Percentiles rank a stretch among this genome's conserved stretches.
These are phyloP conservation scores for Poecilia gillii DNA, from an alignment of 2,797 vertebrate species.

Conservation along the genomic window DNA sequence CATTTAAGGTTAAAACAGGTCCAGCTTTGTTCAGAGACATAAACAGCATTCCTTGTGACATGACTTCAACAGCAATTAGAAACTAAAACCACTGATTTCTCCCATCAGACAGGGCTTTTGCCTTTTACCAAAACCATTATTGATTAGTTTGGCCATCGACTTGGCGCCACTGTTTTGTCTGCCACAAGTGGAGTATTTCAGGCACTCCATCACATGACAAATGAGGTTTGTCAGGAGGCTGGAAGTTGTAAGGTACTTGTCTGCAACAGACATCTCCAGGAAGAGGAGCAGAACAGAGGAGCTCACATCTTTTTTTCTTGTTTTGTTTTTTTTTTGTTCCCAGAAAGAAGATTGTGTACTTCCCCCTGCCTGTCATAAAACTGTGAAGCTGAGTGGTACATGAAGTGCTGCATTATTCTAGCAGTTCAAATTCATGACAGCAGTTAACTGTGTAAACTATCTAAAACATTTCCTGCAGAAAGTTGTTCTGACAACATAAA, in stretches of 20 bases:
- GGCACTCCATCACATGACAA: conserved; percentile 63
- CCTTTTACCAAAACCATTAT: conserved; percentile 76
- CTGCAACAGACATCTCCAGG: conserved; percentile 65
- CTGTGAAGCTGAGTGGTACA: conserved; percentile 1
- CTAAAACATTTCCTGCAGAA: not conserved
- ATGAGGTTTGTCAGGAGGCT: conserved; percentile 75
- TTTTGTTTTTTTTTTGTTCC: conserved; percentile 52
- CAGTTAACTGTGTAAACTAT: not conserved
- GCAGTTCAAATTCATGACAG: not conserved
- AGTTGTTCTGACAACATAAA: not conserved
- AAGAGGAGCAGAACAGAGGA: conserved; percentile 55
- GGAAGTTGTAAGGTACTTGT: conserved; percentile 65
- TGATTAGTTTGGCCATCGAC: conserved; percentile 74
- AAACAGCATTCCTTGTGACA: conserved; percentile 13
- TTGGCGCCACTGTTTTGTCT: conserved; percentile 70
- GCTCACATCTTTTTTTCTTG: conserved; percentile 49
- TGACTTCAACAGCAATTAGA: conserved; percentile 2
- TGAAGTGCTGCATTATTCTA: conserved; percentile 3
- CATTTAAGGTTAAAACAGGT: not conserved
- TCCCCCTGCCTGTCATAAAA: conserved; percentile 24
- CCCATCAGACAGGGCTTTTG: conserved; percentile 70
- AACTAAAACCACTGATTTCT: conserved; percentile 28
- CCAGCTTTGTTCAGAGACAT: conserved; percentile 5
- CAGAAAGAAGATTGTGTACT: conserved; percentile 60
- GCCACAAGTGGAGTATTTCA: conserved; percentile 57